Conservation (phyloP, 2,888 invertebrate genomes). For the Drosophila siamana region DNA sequence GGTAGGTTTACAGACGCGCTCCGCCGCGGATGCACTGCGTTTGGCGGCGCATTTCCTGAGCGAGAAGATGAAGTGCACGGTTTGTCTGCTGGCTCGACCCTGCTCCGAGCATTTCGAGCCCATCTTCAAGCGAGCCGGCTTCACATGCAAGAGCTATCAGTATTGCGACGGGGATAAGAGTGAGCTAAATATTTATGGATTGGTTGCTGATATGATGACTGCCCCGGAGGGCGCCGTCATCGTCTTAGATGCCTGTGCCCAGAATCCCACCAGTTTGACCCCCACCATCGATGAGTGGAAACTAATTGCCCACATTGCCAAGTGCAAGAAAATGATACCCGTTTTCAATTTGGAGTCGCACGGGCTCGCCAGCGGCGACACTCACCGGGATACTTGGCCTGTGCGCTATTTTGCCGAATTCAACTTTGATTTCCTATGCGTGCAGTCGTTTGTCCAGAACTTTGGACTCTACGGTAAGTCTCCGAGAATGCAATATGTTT, state of each 20-base stretch:
- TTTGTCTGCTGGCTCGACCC: constrained; percentile 45
- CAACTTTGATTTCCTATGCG: constrained; percentile 49
- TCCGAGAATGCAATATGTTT: neutral
- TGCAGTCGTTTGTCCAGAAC: constrained; percentile 59
- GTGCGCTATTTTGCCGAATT: constrained; percentile 53
- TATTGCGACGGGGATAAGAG: constrained; percentile 31
- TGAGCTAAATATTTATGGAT: constrained; percentile 51
- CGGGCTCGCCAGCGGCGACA: constrained; percentile 48
- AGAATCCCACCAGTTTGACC: constrained; percentile 52
- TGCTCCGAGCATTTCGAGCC: constrained; percentile 27
- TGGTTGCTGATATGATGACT: constrained; percentile 56
- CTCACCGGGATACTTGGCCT: constrained; percentile 44
- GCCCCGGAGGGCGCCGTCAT: constrained; percentile 53
- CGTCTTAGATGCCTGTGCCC: constrained; percentile 56
- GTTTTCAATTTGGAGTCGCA: constrained; percentile 54
- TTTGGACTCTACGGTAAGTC: constrained; percentile 55
- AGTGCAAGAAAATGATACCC: constrained; percentile 59
- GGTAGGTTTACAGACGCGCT: constrained; percentile 50
- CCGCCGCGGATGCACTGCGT: constrained; percentile 44
- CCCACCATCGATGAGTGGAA: constrained; percentile 57
- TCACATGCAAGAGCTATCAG: constrained; percentile 46
- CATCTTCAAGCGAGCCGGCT: constrained; percentile 42
- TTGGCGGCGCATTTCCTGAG: constrained; percentile 51
- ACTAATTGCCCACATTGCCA: constrained; percentile 54
- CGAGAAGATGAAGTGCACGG: constrained; percentile 38